Conservation (phyloP, 2,888 invertebrate species). For the Sinelater perroti region DNA sequence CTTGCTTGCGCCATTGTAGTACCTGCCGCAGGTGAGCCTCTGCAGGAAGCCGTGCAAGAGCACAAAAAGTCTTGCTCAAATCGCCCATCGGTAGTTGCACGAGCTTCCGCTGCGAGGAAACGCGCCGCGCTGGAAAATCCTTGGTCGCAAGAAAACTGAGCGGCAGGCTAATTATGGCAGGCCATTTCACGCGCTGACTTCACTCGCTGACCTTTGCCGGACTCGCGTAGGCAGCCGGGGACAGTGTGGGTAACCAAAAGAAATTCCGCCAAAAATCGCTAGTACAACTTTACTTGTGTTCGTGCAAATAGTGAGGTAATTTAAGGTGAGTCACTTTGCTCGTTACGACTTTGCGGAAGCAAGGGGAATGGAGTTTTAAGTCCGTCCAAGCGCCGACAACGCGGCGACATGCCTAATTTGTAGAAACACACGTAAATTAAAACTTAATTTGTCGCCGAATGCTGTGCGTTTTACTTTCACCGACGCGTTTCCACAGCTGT, state of each 20-base stretch:
- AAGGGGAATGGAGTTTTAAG: not conserved
- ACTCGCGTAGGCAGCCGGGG: not conserved
- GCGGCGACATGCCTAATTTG: too few relatives aligned
- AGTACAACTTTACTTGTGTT: slow-evolving; percentile 6
- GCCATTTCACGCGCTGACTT: not conserved
- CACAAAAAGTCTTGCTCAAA: too few relatives aligned
- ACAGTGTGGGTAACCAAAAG: slow-evolving; percentile 18
- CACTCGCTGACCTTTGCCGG: too few relatives aligned
- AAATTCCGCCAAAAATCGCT: slow-evolving; percentile 17
- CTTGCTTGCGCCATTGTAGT: slow-evolving; percentile 20
- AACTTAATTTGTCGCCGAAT: too few relatives aligned
- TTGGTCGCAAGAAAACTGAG: too few relatives aligned
- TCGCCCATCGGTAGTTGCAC: too few relatives aligned
- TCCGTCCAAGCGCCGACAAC: too few relatives aligned
- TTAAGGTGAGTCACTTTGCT: not conserved
- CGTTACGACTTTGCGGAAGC: not conserved
- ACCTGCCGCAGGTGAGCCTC: slow-evolving; percentile 18
- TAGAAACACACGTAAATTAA: too few relatives aligned
- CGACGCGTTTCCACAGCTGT: slow-evolving; percentile 17
- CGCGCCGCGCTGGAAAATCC: too few relatives aligned
- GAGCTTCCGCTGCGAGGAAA: too few relatives aligned
- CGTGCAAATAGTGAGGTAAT: not conserved
- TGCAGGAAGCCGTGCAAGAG: not conserved
- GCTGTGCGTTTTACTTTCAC: too few relatives aligned
- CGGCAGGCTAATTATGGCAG: slow-evolving; percentile 1